These are phyloP conservation scores for Bradypodion pumilum DNA, from an alignment of 2,797 vertebrate species.

Conservation along the genomic window DNA sequence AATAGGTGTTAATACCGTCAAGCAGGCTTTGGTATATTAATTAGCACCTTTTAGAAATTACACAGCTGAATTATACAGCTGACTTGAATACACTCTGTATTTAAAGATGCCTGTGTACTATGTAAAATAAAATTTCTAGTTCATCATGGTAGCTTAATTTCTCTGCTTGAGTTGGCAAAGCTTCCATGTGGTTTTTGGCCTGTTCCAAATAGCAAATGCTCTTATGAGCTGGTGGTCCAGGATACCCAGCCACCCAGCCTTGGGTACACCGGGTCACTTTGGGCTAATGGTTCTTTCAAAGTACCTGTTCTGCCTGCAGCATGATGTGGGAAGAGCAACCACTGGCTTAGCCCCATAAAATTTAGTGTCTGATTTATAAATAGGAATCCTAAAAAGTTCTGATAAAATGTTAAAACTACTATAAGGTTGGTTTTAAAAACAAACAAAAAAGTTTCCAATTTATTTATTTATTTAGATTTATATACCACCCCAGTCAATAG, in stretches of 20 bases:
- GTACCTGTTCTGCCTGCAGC: not conserved
- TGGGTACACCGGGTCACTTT: not conserved
- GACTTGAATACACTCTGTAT: not conserved
- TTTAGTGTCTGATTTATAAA: not conserved
- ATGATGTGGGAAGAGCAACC: not conserved
- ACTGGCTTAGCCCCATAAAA: not conserved
- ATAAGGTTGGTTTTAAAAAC: too few species aligned
- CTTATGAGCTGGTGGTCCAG: not conserved
- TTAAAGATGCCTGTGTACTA: not conserved
- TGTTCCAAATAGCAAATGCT: not conserved
- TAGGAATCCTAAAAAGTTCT: not conserved
- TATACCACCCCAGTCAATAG: too few species aligned
- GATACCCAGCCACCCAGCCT: not conserved
- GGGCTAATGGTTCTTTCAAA: not conserved
- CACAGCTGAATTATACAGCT: not conserved
- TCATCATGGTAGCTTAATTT: not conserved
- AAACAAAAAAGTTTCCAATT: too few species aligned
- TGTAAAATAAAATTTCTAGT: not conserved
- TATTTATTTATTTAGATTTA: too few species aligned
- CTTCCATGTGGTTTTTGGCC: not conserved
- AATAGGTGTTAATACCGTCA: not conserved
- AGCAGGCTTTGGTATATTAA: not conserved
- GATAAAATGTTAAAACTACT: not conserved
- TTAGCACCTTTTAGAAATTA: constrained; percentile 18
- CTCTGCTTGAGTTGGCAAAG: not conserved